A percentile compares a stretch with the other conserved stretches of the same genome.
phyloP scores from a whole-genome alignment of 2,113 vertebrate genomes.

The Pelusios castaneus region DNA sequence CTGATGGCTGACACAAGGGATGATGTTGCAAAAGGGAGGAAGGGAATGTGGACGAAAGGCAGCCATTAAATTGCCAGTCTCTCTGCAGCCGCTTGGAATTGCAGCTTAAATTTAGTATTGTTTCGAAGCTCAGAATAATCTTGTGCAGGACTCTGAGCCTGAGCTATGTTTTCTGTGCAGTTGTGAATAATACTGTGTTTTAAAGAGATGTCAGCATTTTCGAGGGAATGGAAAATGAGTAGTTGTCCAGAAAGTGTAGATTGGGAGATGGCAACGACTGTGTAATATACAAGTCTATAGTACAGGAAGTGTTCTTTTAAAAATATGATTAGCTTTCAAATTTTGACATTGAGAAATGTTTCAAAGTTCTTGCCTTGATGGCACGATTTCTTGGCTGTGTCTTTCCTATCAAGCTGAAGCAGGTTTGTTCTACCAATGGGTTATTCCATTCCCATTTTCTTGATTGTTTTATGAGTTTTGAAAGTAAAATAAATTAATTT shows the following conservation, averaged over 20 bases:
- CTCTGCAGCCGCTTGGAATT: not conserved
- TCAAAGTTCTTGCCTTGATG: not conserved
- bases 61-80: not conserved
- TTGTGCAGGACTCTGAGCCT: conserved; percentile 11
- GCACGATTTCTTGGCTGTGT: rapidly evolving
- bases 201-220: conserved; percentile 11
- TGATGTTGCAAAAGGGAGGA: not conserved
- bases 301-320: not conserved
- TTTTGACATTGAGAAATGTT: not conserved
- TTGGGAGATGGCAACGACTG: not conserved
- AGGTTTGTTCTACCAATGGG: not conserved
- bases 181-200: conserved; percentile 23
- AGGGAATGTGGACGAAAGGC: not conserved
- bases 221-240: not conserved
- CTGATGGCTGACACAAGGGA: not conserved
- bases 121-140: conserved; percentile 14
- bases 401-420: not conserved
- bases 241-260: not conserved
- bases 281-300: not conserved
- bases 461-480: not conserved
- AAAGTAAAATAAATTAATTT: not conserved
- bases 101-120: not conserved
- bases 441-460: not conserved
- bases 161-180: rapidly evolving
- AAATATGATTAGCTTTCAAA: not conserved